Base-by-base conservation (phyloP, 2,113 vertebrate species). In the Procavia capensis region DNA sequence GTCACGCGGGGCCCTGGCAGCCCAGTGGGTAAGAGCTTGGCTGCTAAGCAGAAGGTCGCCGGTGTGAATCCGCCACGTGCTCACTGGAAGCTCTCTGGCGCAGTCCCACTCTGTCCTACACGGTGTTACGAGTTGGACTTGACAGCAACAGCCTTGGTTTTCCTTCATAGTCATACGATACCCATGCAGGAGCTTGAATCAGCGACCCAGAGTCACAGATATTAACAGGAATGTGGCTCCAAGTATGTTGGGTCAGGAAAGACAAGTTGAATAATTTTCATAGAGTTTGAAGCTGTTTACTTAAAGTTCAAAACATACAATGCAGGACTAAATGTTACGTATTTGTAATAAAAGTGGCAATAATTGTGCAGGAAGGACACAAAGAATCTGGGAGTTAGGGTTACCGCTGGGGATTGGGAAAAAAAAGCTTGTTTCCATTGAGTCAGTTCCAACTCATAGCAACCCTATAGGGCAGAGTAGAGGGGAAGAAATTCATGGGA, bases 301-400 rank as follows among this genome's bases (percentile, higher is more conserved):
- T 82, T 85, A 43, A 88, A 83, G 4, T 90, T 85, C 45, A 61
- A 85, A 93, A 5, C 19, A 20, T 11, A 64, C 14, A 85, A 34
- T 87, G 41, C 8, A 47, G 92, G 16, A 61, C 34, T 75, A 27
- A 5, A 5, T 24, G 50, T 82, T 66, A 41, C n/a, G 43, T 4
- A 76, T 75, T 93, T 91, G n/a, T 64, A 76, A 70, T 85, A 85
- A 54, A 81, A 83, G 25, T 75, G 50, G 74, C 87, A 79, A 41
- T 74, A 64, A 87, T 72, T 90, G 43, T 90, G 43, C 11, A 63
- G 47, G 70, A 74, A 74, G 14, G 47, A 25, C 68, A 36, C 11
- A 64, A 80, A 45, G 36, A 70, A 93, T 87, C 95, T 91, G 29
- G 22, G 45, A 39, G 87, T 66, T 76, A 74, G 31, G 7, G 8